Conservation (phyloP, 2,113 vertebrate genomes). For the Lophura nycthemera region DNA sequence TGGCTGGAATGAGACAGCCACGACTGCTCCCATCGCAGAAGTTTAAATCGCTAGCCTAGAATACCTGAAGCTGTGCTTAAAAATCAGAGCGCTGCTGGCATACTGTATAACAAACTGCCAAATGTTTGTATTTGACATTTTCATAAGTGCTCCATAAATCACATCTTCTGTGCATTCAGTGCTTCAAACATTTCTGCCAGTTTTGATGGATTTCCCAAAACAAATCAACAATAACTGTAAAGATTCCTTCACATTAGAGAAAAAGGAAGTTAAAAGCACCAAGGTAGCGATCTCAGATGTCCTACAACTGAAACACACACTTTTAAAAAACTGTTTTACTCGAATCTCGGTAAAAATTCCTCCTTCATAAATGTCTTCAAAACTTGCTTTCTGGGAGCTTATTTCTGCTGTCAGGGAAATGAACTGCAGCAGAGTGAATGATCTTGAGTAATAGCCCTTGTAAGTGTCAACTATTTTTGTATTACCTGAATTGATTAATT, state of each 20-base stretch:
- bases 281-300: neutral
- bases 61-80: conserved; percentile 41
- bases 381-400: neutral
- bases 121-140: conserved; percentile 66
- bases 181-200: conserved; percentile 14
- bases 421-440: neutral
- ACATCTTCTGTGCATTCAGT: conserved; percentile 26
- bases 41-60: neutral
- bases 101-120: conserved; percentile 33
- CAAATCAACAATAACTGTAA: conserved; percentile 12
- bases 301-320: neutral
- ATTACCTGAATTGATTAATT: conserved; percentile 1
- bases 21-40: neutral
- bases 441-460: neutral
- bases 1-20: neutral
- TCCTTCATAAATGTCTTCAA: neutral
- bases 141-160: conserved; percentile 51
- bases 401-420: neutral
- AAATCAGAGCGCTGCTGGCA: conserved; percentile 16
- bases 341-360: neutral
- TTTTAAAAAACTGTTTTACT: neutral
- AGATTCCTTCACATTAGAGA: conserved; percentile 1
- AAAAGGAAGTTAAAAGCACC: neutral
- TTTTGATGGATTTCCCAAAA: conserved; percentile 34
- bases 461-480: neutral